phyloP scores from a whole-genome alignment of 2,888 invertebrate genomes.

The Cepaea hortensis region DNA sequence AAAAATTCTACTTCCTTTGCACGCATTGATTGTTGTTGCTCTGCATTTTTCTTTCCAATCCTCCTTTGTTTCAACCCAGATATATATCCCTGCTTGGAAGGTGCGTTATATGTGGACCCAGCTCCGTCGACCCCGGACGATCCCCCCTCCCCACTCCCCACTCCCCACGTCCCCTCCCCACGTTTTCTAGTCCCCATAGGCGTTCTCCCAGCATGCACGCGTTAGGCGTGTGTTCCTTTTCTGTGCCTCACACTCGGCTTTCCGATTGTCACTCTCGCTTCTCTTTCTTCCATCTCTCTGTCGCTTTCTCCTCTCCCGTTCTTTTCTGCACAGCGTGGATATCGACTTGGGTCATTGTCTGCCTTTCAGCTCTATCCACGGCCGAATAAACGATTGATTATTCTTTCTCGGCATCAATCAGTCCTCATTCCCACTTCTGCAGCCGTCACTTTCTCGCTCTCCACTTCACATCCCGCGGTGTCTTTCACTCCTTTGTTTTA shows the following conservation, averaged over 20 bases:
- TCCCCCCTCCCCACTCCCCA: too few relatives aligned
- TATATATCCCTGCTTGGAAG: too few relatives aligned
- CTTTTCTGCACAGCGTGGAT: background rate
- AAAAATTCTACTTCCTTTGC: background rate
- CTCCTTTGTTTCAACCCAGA: background rate
- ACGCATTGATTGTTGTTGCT: background rate
- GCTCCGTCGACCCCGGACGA: too few relatives aligned
- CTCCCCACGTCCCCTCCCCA: too few relatives aligned
- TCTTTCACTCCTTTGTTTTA: background rate
- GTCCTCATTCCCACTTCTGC: background rate
- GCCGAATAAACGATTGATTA: slow-evolving; percentile 29
- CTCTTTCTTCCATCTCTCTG: background rate
- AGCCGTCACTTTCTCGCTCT: background rate
- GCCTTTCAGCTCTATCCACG: slow-evolving; percentile 12
- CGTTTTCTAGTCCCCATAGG: too few relatives aligned
- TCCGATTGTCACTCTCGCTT: too few relatives aligned
- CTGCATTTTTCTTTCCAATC: slow-evolving; percentile 1
- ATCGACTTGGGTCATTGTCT: slow-evolving; percentile 18
- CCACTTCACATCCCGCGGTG: background rate
- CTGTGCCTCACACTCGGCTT: too few relatives aligned
- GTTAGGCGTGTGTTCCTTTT: too few relatives aligned
- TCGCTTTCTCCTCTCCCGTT: slow-evolving; percentile 12
- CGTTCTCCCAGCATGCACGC: too few relatives aligned
- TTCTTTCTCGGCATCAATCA: slow-evolving; percentile 11
- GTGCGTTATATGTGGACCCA: too few relatives aligned